phyloP scores from a whole-genome alignment of 1,140 invertebrate genomes.

The Leptonema lineaticorne region DNA sequence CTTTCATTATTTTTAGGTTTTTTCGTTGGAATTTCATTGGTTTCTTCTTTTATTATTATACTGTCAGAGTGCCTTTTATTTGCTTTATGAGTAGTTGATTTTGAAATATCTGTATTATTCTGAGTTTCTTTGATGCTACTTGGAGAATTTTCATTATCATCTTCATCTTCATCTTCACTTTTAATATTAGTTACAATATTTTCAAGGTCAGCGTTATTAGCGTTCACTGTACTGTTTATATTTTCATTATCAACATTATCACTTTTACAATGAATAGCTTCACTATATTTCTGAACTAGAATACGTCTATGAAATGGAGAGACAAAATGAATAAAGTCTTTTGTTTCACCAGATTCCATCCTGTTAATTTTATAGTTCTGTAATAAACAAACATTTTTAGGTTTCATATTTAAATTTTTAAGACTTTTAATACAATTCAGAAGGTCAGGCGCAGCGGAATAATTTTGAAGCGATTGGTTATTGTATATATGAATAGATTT shows the following conservation, averaged over 20 bases:
- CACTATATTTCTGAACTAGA: conserved; percentile 14
- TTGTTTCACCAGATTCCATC: neutral
- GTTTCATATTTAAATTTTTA: neutral
- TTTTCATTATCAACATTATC: neutral
- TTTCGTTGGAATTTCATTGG: neutral
- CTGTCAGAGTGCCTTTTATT: neutral
- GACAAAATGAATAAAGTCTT: neutral
- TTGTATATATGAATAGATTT: conserved; percentile 3
- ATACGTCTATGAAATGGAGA: conserved; percentile 1
- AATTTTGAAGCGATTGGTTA: neutral
- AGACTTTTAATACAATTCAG: neutral
- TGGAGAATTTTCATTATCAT: neutral
- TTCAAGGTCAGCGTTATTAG: neutral
- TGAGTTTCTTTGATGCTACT: neutral
- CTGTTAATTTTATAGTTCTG: neutral
- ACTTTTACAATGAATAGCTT: neutral
- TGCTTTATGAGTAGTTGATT: neutral
- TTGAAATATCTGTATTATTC: neutral
- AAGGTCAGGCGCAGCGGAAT: neutral
- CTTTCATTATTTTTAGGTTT: neutral
- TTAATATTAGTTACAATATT: neutral
- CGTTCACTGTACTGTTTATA: neutral
- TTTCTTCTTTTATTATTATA: neutral
- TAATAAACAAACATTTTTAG: neutral
- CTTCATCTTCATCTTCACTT: neutral